Base-by-base conservation (phyloP, 2,113 vertebrate genomes). In the Notarius lentiginosus region DNA sequence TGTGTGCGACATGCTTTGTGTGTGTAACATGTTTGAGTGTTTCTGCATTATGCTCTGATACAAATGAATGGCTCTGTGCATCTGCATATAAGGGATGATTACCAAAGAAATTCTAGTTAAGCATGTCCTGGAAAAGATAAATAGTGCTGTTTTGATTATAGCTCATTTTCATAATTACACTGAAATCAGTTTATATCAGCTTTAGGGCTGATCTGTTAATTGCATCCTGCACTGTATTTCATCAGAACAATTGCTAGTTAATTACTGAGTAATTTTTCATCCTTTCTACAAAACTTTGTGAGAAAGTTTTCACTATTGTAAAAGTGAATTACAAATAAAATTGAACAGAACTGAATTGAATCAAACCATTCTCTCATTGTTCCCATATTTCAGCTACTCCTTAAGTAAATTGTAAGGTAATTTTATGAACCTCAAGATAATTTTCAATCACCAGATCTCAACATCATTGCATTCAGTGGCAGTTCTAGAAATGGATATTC, bases 61-160 rank as follows among this genome's bases (percentile, higher is more conserved):
- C 53, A 49, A 65, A 65, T 80, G 61, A 88, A 86, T 88, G 73
- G 55, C 41, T 76, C 51, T 79, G 6, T 30, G 55, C 41, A 75
- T 49, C 22, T 41, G 27, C 72, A 79, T 65, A 47, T 58, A 49
- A 51, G 49, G 17, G 27, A 41, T 60, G 75, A 77, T 84, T 79
- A 41, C 66, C 65, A 56, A 61, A 73, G 24, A 84, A 80, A 51
- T 68, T 81, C 51, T 73, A 84, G 34, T 17, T 68, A 76, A 47
- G 63, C 55, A 1, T 22, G 49, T 79, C 60, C 73, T 60, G 60
- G 63, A 77, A 86, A 65, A 68, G n/a, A 20, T 2, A 41, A 53
- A 5, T 7, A 30, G 18, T 22, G n/a, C 17, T 14, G 55, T 41
- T 82, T 55, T 75, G 56, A 84, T 72, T 47, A 79, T 55, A 58